A percentile compares a stretch with the other conserved stretches of the same genome.
Evolutionary conservation across 2,797 vertebrate species (phyloP).

Genomic region (Stomatorhinus walkeri): DNA sequence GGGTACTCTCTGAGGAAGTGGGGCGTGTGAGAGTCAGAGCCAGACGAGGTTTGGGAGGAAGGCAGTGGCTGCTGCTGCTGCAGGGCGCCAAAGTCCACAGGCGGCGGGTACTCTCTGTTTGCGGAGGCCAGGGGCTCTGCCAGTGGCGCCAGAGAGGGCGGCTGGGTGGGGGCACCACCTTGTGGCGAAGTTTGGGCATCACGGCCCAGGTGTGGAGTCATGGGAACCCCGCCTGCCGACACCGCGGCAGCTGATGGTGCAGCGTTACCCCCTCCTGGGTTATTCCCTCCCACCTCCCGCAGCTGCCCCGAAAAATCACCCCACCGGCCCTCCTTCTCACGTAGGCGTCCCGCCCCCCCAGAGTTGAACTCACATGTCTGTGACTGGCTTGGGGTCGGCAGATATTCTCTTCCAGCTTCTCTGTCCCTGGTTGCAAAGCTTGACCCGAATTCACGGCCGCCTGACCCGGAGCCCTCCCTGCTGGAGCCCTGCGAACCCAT

Average conservation of each 20-base stretch:
- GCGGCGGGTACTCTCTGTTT: slow-evolving; percentile 60
- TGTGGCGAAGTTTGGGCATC: slow-evolving; percentile 62
- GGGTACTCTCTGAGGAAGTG: slow-evolving; percentile 70
- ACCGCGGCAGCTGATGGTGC: slow-evolving; percentile 51
- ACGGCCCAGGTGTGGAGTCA: slow-evolving; percentile 52
- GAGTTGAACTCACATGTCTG: slow-evolving; percentile 62
- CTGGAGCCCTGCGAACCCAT: slow-evolving; percentile 43
- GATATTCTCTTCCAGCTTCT: slow-evolving; percentile 46
- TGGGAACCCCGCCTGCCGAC: slow-evolving; percentile 52
- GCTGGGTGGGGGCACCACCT: slow-evolving; percentile 51
- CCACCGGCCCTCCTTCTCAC: slow-evolving; percentile 71
- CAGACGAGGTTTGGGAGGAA: slow-evolving; percentile 38
- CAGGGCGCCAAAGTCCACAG: slow-evolving; percentile 48
- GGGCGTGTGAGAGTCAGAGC: slow-evolving; percentile 53
- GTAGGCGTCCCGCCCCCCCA: slow-evolving; percentile 53
- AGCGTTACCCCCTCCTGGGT: slow-evolving; percentile 50
- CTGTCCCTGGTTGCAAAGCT: slow-evolving; percentile 22
- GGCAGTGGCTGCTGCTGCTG: slow-evolving; percentile 49
- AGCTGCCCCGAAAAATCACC: slow-evolving; percentile 62
- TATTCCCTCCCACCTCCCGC: slow-evolving; percentile 54
- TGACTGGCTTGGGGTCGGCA: slow-evolving; percentile 56
- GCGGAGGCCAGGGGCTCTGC: slow-evolving; percentile 51
- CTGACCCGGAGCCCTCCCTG: slow-evolving; percentile 52
- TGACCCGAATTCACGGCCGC: slow-evolving; percentile 16
- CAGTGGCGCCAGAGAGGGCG: slow-evolving; percentile 51